Conservation (phyloP, 2,888 invertebrate genomes). For the Mycogona germanica region DNA sequence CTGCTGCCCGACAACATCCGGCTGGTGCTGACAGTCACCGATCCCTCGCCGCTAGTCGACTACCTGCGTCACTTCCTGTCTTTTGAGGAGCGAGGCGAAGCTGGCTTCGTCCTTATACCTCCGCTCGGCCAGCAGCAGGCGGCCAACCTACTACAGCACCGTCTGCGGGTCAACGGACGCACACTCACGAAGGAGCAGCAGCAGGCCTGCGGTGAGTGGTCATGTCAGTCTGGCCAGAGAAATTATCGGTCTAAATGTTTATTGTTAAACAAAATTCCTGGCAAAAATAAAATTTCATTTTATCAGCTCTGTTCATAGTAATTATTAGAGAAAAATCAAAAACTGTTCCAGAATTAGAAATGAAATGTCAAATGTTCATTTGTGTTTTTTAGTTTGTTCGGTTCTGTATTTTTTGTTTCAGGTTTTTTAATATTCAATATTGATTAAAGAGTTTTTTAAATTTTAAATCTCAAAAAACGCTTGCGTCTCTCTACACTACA, state of each 20-base stretch:
- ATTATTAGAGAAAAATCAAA: no score
- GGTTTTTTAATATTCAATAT: not conserved
- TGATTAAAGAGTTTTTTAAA: not conserved
- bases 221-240: no score
- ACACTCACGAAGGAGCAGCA: not conserved
- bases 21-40: slow-evolving; percentile 57
- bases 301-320: no score
- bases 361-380: no score
- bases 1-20: slow-evolving; percentile 60
- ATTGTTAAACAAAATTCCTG: no score
- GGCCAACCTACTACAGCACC: not conserved
- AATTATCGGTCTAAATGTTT: no score
- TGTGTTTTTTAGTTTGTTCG: no score
- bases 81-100: slow-evolving; percentile 3
- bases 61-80: slow-evolving; percentile 1
- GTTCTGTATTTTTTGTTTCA: no score
- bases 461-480: no score
- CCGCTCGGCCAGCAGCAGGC: not conserved
- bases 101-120: slow-evolving; percentile 6
- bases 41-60: slow-evolving; percentile 36
- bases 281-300: no score
- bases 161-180: not conserved
- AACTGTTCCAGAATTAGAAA: no score
- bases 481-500: no score
- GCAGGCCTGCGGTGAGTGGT: slow-evolving; percentile 4